Evolutionary conservation across 2,888 invertebrate species (phyloP), one percentile per base, ranked within the genome.

Genomic region (Volucella inanis): DNA sequence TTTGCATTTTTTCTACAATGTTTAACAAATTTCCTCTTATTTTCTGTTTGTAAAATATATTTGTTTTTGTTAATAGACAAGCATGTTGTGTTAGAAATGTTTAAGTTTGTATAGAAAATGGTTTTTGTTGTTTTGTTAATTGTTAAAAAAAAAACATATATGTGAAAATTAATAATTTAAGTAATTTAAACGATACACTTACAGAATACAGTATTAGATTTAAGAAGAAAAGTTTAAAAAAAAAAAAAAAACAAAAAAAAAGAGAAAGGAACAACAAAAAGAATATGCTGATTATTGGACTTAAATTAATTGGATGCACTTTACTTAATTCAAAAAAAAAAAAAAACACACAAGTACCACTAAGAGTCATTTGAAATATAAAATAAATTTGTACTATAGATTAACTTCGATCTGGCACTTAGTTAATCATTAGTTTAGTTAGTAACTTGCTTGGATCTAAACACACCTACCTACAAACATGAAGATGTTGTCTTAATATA

Each of bases 161-260:
- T 14, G 49, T 12, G 11, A 49, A 12, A 49, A 49, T 49, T 62
- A 62, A 54, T 74, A 74, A 64, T 55, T 74, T 74, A 74, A 74
- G 64, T 74, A 62, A 74, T 74, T 74, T 64, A 47, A 74, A 62
- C 18, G 70, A 68, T 68, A 61, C 52, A 67, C 38, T 62, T 59
- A 59, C 62, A 74, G 55, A 79, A 52, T 68, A 45, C 83, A 84
- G 79, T 84, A 84, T 84, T 79, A 84, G 74, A 15, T 47, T 52
- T 31, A 31, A 31, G 31, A 3, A 22, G 22, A 31, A 31, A 6
- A 31, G 0, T 31, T 31, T 1, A 62, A 65, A 31, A 79, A 38
- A 57, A 49, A 31, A 39, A 31, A 59, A 15, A 59, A 45, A 50
- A 22, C 49, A 65, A 41, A 59, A 62, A 65, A 41, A 10, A 10